Evolutionary conservation across 2,113 vertebrate genomes (phyloP).

Genomic region (Sinocyclocheilus maitianheensis): DNA sequence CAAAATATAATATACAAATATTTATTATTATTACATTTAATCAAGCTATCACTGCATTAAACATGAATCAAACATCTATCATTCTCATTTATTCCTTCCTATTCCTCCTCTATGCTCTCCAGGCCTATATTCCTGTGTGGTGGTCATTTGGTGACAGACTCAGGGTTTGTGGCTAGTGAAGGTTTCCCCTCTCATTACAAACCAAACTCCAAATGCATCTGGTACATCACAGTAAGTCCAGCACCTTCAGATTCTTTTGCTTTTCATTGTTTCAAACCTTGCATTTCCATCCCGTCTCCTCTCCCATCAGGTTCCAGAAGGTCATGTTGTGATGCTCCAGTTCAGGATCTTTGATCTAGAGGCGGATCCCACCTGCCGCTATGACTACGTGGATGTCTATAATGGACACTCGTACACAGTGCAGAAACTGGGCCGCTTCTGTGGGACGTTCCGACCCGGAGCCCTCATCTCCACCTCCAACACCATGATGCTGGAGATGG

Average conservation of each 20-base stretch:
- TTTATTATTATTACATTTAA: too few relatives aligned
- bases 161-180: conserved; percentile 86
- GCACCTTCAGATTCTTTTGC: neutral
- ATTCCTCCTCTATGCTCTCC: conserved; percentile 7
- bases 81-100: neutral
- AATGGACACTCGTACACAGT: conserved; percentile 78
- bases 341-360: conserved; percentile 91
- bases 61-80: neutral
- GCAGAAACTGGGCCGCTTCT: conserved; percentile 86
- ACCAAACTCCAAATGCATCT: conserved; percentile 82
- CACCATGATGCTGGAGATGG: conserved; percentile 87
- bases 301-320: conserved; percentile 80
- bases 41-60: neutral
- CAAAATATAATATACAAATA: too few relatives aligned
- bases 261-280: neutral
- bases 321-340: conserved; percentile 85
- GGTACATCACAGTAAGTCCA: conserved; percentile 88
- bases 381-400: conserved; percentile 85
- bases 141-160: conserved; percentile 82
- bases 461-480: conserved; percentile 84
- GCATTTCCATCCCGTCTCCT: neutral
- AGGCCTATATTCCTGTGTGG: conserved; percentile 86
- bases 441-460: conserved; percentile 88
- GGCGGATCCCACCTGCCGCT: conserved; percentile 84
- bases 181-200: conserved; percentile 86